Base-by-base conservation (phyloP, 2,888 invertebrate genomes). In the Bedellia somnulentella region DNA sequence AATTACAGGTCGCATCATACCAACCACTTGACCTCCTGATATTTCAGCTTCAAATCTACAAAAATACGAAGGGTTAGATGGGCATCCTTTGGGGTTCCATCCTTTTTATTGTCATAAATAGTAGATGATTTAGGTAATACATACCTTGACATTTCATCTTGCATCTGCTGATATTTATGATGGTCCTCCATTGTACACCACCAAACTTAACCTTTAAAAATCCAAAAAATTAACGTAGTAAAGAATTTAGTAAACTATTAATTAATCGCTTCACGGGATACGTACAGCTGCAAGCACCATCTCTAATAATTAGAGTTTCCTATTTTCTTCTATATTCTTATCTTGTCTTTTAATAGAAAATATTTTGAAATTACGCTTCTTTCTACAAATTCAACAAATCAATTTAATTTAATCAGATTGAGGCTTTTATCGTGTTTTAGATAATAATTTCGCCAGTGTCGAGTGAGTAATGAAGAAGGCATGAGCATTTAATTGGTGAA, bases 101-200 rank as follows among this genome's bases (percentile, higher is more conserved):
- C 14, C 25, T 3, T 5, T 11, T n/a, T 27, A 3, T 10, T 6
- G 18, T 27, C 23, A 34, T 10, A 22, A 24, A 22, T 6, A 30
- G 27, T 31, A 30, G 24, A 27, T 14, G 27, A 28, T 30, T 18
- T 27, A 18, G n/a, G 12, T 8, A 11, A 10, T 31, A 42, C 52
- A 57, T 67, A 88, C 87, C 89, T 85, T 53, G 86, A 91, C 86
- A 93, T 89, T 78, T 93, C 93, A 66, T 92, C 92, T 66, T 93
- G 93, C 85, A 93, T 93, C 60, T 87, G 84, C 43, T 85, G 80
- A 44, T 83, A 80, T 75, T 85, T 86, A 41, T 50, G 56, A 29
- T 57, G 52, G 48, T 73, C 66, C 36, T 70, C 75, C 75, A 73
- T 73, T 18, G 41, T 39, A 39, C 4, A n/a, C 11, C 49, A 41